A percentile compares a stretch with the other conserved stretches of the same genome.
phyloP scores from a whole-genome alignment of 2,888 invertebrate genomes.

The Carpatolechia fugitivella region DNA sequence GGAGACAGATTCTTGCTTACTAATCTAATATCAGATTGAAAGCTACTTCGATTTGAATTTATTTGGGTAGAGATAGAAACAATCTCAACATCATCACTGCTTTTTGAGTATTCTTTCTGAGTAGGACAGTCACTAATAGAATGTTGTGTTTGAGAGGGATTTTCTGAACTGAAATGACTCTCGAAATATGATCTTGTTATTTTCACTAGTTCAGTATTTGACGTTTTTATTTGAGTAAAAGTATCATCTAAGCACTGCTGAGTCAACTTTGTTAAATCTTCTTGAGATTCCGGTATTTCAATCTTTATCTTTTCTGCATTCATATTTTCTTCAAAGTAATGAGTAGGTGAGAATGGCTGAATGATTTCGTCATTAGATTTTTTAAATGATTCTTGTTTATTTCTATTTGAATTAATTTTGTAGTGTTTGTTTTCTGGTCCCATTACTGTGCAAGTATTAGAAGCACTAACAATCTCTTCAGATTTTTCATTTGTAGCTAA shows the following conservation, averaged over 20 bases:
- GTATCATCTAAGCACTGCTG: slow-evolving; percentile 11
- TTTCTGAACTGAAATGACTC: slow-evolving; percentile 54
- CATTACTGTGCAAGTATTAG: no score
- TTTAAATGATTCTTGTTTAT: no score
- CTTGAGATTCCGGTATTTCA: slow-evolving; percentile 1
- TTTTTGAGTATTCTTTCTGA: slow-evolving; percentile 42
- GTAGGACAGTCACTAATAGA: slow-evolving; percentile 56
- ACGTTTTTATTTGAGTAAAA: slow-evolving; percentile 17
- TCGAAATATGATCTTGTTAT: slow-evolving; percentile 57
- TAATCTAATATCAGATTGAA: slow-evolving; percentile 23
- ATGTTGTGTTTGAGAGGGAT: slow-evolving; percentile 39
- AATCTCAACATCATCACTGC: slow-evolving; percentile 54
- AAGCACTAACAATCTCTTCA: no score
- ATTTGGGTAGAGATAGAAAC: slow-evolving; percentile 38
- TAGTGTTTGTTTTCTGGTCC: no score
- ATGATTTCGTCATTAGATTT: no score
- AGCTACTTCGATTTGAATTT: slow-evolving; percentile 25
- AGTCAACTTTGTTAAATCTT: background rate
- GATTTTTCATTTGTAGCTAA: no score
- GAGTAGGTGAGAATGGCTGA: no score
- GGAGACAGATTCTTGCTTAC: slow-evolving; percentile 11
- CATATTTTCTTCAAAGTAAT: background rate
- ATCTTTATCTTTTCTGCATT: slow-evolving; percentile 10
- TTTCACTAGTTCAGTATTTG: slow-evolving; percentile 34
- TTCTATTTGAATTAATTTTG: no score